Evolutionary conservation across 2,888 invertebrate species (phyloP).

Genomic region (Leptopilina drosophilae): DNA sequence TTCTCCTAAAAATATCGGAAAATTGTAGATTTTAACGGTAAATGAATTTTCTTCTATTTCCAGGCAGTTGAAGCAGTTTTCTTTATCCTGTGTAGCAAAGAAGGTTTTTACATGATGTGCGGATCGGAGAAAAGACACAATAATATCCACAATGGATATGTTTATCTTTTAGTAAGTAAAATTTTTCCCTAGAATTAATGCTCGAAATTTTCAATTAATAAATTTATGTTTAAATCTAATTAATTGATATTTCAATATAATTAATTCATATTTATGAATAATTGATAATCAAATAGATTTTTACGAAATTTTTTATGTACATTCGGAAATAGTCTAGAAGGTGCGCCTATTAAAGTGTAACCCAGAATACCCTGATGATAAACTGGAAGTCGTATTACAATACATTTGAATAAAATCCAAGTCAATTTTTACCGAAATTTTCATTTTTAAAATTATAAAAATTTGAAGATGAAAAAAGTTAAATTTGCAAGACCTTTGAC

Average conservation of each 20-base stretch:
- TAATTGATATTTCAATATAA: neutral
- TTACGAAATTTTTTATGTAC: neutral
- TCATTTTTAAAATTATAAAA: neutral
- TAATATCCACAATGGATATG: conserved; percentile 9
- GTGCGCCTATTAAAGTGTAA: neutral
- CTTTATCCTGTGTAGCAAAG: conserved; percentile 6
- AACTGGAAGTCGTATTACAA: neutral
- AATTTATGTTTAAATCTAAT: neutral
- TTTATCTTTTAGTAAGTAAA: conserved; percentile 21
- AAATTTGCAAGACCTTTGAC: too few species aligned
- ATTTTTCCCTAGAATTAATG: neutral
- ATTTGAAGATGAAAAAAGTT: too few species aligned
- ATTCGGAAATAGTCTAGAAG: neutral
- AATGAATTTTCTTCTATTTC: neutral
- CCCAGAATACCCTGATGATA: neutral
- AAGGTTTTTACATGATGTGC: conserved; percentile 34
- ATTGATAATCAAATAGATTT: neutral
- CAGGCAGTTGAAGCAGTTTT: conserved; percentile 37
- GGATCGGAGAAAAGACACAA: conserved; percentile 17
- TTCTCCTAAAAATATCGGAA: neutral
- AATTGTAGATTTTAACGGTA: neutral
- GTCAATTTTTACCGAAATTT: neutral
- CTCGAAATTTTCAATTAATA: neutral
- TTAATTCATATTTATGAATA: neutral
- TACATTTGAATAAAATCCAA: neutral